Base-by-base conservation (phyloP, 2,888 invertebrate genomes). In the Taphrorychus bicolor region DNA sequence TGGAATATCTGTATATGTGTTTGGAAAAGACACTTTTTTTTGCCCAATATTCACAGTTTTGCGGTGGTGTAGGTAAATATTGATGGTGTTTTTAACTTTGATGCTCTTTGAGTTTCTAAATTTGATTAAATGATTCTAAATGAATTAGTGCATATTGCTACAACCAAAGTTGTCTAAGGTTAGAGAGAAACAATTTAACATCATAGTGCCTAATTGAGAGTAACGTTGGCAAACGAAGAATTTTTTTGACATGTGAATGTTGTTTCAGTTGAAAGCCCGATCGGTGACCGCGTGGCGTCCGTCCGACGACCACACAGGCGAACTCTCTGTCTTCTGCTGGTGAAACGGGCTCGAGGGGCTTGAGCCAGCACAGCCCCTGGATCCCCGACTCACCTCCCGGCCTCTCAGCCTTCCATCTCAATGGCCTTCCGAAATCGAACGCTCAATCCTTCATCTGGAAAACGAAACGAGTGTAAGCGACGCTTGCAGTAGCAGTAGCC, bases 311-410 rank as follows among this genome's bases (percentile, higher is more conserved):
- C 87, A 90, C 80, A 88, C 89, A 75, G 91, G 90, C 56, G 91
- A 91, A 84, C 85, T 91, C 73, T 90, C 91, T 76, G 91, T 92
- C 70, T 91, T 89, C 84, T 91, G 91, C 84, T 92, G 92, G 91
- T 92, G 91, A 91, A 81, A 81, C 75, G 78, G 78, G 79, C 77
- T 79, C 63, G 74, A 73, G 73, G 82, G 81, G 79, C 80, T 66
- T 42, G 59, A 63, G 63, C 70, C 70, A 66, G 70, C 66, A 62
- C 80, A 69, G 75, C 78, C 65, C 65, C 69, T 60, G 57, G 48
- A 60, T 52, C 61, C 61, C 22, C 45, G 22, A 51, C 14, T 54
- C 24, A 40, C 45, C 22, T 53, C 54, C 22, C 61, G 69, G 54
- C 69, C 65, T n/a, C 74, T 72, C 70, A 76, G 76, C 69, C 68